Evolutionary conservation across 2,888 invertebrate species (phyloP).

Genomic region (Beris morrisii): DNA sequence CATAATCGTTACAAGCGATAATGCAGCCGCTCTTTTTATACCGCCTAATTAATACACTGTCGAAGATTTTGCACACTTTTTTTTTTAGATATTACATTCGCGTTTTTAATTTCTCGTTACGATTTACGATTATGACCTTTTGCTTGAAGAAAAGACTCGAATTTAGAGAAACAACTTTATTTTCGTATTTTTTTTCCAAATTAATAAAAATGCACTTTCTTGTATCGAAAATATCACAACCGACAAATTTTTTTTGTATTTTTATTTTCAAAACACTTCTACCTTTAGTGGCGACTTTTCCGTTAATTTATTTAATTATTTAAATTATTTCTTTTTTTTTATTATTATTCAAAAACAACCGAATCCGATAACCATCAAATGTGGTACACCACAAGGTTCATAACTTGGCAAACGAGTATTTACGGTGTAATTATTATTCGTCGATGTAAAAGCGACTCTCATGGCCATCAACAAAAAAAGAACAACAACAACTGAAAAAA

Average conservation of each 20-base stretch:
- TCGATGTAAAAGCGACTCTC: conserved; percentile 24
- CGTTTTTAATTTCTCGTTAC: conserved; percentile 22
- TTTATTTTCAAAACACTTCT: no score
- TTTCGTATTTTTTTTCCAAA: no score
- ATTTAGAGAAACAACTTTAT: no score
- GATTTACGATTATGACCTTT: neutral
- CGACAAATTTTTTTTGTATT: no score
- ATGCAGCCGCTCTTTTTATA: conserved; percentile 23
- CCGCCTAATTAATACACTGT: neutral
- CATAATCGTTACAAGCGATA: conserved; percentile 28
- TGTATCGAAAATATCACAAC: no score
- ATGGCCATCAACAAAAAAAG: conserved; percentile 24
- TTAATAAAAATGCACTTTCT: no score
- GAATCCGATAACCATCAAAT: conserved; percentile 5
- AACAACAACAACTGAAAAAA: conserved; percentile 4
- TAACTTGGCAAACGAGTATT: conserved; percentile 25
- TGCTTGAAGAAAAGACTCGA: no score
- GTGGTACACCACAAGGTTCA: conserved; percentile 22
- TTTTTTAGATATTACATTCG: conserved; percentile 19
- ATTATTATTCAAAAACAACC: no score
- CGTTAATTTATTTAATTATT: no score
- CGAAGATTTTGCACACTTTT: no score
- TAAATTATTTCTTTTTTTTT: no score
- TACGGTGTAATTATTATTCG: conserved; percentile 18
- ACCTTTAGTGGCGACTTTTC: no score